Evolutionary conservation across 2,113 vertebrate genomes (phyloP), one percentile per base, ranked within the genome.

Genomic region (Phalacrocorax aristotelis): DNA sequence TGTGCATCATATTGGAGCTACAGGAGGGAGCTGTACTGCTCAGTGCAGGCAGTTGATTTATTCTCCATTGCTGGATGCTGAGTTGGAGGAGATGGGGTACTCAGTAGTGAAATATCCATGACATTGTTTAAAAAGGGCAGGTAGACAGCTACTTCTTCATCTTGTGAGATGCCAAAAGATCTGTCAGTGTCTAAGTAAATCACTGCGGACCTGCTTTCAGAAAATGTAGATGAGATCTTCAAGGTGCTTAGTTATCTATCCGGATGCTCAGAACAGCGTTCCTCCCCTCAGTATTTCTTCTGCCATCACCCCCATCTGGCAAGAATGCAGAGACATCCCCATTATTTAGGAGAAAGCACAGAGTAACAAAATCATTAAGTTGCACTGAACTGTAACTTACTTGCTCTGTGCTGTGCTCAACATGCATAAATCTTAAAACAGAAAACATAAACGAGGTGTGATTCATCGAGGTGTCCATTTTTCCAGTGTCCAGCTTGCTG

Each of bases 21-120:
- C 77, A 38, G 90, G 3, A 57, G 51, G 85, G 44, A 93, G 25
- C 36, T 20, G 55, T 1, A 42, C 51, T 75, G 52, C 76, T 58
- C 42, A 13, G 0, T 4, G 4, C 92, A 48, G 12, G 48, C n/a
- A 17, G 21, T 8, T 26, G 22, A 48, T 74, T 86, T 49, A 55
- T 51, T 20, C 20, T 32, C 8, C 25, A 1, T 14, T 27, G 34
- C 40, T 19, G 2, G 19, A 15, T 0, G 0, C n/a, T 4, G 76
- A 22, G 22, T 4, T 83, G 71, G 58, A 88, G 82, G 92, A 93
- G 83, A 70, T 42, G 49, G 62, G 52, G 62, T 54, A 3, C 76
- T 86, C 48, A 29, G 60, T 32, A 81, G 83, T 75, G 76, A 68
- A 65, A 70, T 71, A 51, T 7, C 52, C 61, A 5, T 44, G 87